Conservation (phyloP, 2,888 invertebrate species). For the Nipponacmea schrenckii region DNA sequence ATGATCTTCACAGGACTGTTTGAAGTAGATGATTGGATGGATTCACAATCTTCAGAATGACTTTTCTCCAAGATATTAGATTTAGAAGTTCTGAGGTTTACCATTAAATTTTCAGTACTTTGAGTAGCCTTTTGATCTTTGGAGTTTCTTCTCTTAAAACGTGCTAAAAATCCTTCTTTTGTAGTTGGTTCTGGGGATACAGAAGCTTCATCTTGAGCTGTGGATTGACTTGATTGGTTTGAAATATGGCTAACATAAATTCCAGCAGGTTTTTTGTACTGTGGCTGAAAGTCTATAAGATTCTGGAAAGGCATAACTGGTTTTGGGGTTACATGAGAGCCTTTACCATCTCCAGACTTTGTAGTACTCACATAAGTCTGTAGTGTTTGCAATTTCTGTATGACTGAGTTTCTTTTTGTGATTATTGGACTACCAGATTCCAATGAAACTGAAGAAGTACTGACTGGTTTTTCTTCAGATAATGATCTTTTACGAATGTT, state of each 20-base stretch:
- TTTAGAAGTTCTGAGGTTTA: slow-evolving; percentile 17
- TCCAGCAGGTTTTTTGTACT: not conserved
- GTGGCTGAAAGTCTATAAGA: slow-evolving; percentile 37
- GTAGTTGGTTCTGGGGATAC: slow-evolving; percentile 4
- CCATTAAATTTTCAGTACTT: slow-evolving; percentile 50
- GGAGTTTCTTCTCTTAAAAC: slow-evolving; percentile 56
- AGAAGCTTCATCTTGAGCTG: not conserved
- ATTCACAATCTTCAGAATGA: slow-evolving; percentile 34
- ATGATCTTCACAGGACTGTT: slow-evolving; percentile 27
- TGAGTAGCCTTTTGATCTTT: slow-evolving; percentile 51
- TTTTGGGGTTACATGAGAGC: slow-evolving; percentile 11
- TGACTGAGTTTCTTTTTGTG: slow-evolving; percentile 13
- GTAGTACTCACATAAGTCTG: slow-evolving; percentile 37
- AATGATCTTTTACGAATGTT: slow-evolving; percentile 31
- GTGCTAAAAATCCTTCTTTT: slow-evolving; percentile 50
- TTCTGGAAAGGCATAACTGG: slow-evolving; percentile 40
- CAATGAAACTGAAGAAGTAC: not conserved
- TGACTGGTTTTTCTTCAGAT: slow-evolving; percentile 8
- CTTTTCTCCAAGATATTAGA: slow-evolving; percentile 35
- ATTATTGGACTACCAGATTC: not conserved
- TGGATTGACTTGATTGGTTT: not conserved
- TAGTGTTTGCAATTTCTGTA: slow-evolving; percentile 40
- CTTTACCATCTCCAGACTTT: slow-evolving; percentile 21
- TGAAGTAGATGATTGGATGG: slow-evolving; percentile 24
- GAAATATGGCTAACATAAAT: not conserved